Conservation (phyloP, 92 coral and sea anemone genomes). For the Palythoa caribaeorum region DNA sequence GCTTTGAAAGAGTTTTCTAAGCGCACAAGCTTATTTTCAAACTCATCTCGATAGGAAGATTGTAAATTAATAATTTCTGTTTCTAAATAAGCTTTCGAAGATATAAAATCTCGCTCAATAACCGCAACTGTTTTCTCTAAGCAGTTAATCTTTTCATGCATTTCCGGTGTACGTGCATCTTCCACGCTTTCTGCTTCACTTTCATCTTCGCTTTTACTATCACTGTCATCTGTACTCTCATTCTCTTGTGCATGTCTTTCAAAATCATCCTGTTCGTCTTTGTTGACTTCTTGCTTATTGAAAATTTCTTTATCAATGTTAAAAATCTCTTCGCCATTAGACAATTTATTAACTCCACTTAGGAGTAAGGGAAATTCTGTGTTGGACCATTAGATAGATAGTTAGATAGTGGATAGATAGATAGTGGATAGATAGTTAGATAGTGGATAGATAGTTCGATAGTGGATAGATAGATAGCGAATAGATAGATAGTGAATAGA, state of each 20-base stretch:
- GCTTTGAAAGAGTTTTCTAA: conserved; percentile 21
- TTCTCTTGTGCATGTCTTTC: not conserved
- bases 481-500: no score
- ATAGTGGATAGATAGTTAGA: no score
- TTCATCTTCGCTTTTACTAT: not conserved
- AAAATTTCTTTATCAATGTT: conserved; percentile 22
- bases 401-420: no score
- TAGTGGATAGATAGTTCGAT: no score
- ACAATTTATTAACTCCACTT: conserved; percentile 10
- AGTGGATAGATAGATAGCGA: no score
- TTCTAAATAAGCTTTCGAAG: conserved; percentile 40
- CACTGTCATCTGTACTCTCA: conserved; percentile 6
- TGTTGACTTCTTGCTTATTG: not conserved
- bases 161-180: conserved; percentile 10
- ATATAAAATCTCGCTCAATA: conserved; percentile 28
- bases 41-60: not conserved
- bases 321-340: not conserved
- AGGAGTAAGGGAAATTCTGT: conserved; percentile 55
- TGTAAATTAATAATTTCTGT: not conserved
- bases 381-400: conserved; percentile 39
- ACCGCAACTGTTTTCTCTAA: conserved; percentile 27
- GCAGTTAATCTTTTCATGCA: conserved; percentile 1
- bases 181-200: not conserved
- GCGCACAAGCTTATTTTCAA: conserved; percentile 20
- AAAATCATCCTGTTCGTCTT: not conserved